A percentile compares a stretch with the other conserved stretches of the same genome.
Evolutionary conservation across 1,140 invertebrate genomes (phyloP).

Genomic region (Phocides pigmalion): DNA sequence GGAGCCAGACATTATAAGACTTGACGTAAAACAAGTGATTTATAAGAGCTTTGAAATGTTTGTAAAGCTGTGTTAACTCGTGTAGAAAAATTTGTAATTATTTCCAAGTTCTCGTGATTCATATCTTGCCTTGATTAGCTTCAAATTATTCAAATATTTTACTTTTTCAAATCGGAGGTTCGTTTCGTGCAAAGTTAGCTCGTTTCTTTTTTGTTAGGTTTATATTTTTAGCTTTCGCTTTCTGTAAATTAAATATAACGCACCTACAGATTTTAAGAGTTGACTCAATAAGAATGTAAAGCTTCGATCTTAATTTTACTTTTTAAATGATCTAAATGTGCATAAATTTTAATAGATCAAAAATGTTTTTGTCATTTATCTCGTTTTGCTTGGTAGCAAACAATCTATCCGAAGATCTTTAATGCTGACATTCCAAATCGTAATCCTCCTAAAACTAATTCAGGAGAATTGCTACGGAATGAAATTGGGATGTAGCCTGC

Average conservation of each 20-base stretch:
- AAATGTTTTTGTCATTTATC: no score
- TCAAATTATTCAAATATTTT: constrained; percentile 20
- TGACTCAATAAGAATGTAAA: no score
- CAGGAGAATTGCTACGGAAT: no score
- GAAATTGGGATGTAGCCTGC: no score
- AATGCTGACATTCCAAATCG: no score
- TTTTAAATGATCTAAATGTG: no score
- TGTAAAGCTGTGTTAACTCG: constrained; percentile 13
- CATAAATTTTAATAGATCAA: no score
- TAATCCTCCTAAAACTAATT: no score
- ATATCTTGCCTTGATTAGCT: constrained; percentile 15
- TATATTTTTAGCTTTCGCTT: background rate
- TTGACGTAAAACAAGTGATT: constrained; percentile 11
- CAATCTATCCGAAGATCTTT: no score
- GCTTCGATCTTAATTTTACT: no score
- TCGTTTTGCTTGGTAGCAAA: no score
- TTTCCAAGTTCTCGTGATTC: constrained; percentile 28
- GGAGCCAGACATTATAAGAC: background rate
- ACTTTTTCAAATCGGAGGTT: constrained; percentile 4
- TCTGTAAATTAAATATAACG: background rate
- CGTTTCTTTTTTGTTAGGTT: background rate
- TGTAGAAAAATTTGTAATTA: constrained; percentile 32
- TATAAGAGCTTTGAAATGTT: constrained; percentile 26
- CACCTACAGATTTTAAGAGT: background rate
- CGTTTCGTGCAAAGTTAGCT: constrained; percentile 4